Base-by-base conservation (phyloP, 2,888 invertebrate genomes). In the Caenorhabditis wallacei region DNA sequence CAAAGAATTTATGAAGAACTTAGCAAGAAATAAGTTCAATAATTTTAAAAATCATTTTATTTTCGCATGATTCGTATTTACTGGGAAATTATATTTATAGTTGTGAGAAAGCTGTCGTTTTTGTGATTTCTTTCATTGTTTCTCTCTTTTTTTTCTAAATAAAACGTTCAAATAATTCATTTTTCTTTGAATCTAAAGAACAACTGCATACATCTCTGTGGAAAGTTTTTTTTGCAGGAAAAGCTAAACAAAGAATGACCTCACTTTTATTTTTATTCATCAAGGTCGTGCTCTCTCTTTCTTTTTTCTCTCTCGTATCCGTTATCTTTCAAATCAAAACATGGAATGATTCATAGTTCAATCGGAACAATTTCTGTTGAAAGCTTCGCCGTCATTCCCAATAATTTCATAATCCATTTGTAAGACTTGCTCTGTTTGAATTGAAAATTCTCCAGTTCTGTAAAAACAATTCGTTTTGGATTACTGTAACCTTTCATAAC, bases 1-100 rank as follows among this genome's bases (percentile, higher is more conserved):
- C 53, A 74, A 24, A 46, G 30, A 13, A 74, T 64, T 24, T 74
- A 64, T 30, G 74, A 74, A 18, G 18, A 64, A 11, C 37, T 63
- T 24, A 40, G 40, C 53, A 72, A 40, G 20, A 53, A 71, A 30
- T 57, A 61, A 11, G 13, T 20, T 1, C 10, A n/a, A 2, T n/a
- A 22, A 40, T n/a, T 16, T n/a, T 48, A 16, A 10, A 43, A 8
- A 8, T 43, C 16, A 43, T 43, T 10, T 10, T 13, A 16, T 43
- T 43, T 43, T 43, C 30, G 8, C 3, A n/a, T n/a, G n/a, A n/a
- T n/a, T n/a, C n/a, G n/a, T n/a, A n/a, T n/a, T n/a, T n/a, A n/a
- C n/a, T n/a, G n/a, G n/a, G 43, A 43, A 11, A 11, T 8, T 13
- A 43, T 43, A n/a, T n/a, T n/a, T n/a, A n/a, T n/a, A n/a, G n/a